phyloP scores from a whole-genome alignment of 2,113 vertebrate species.

The Pygathrix nemaeus region DNA sequence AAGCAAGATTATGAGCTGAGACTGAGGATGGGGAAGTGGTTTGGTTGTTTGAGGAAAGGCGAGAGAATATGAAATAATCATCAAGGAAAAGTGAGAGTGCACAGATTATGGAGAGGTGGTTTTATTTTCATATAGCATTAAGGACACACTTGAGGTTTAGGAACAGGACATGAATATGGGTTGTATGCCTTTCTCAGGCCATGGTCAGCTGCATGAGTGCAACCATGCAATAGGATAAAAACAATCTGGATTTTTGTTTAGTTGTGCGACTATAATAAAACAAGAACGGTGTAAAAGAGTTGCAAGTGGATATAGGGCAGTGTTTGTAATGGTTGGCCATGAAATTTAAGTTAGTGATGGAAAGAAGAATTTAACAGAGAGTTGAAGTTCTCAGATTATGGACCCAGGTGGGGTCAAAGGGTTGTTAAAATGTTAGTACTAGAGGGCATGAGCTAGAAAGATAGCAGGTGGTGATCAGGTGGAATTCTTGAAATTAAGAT shows the following conservation, averaged over 20 bases:
- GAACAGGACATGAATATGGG: neutral
- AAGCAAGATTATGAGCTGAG: neutral
- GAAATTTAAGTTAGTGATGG: neutral
- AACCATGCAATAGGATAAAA: neutral
- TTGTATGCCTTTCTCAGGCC: neutral
- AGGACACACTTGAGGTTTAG: neutral
- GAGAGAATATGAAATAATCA: neutral
- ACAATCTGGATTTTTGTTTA: neutral
- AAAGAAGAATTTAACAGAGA: neutral
- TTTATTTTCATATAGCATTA: neutral
- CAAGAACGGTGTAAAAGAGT: neutral
- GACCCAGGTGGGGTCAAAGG: neutral
- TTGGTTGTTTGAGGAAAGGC: neutral
- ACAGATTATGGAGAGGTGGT: neutral
- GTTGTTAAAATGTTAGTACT: neutral
- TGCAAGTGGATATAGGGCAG: neutral
- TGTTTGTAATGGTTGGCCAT: neutral
- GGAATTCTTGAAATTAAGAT: neutral
- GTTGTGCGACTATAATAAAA: neutral
- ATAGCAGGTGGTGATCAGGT: neutral
- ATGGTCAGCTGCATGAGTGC: neutral
- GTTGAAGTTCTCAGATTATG: neutral
- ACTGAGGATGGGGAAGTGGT: neutral
- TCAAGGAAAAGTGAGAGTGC: neutral
- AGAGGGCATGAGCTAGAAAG: neutral